Percentiles rank a stretch among this genome's conserved stretches.
Evolutionary conservation across 2,797 vertebrate genomes (phyloP).

Genomic region (Leontopithecus rosalia): DNA sequence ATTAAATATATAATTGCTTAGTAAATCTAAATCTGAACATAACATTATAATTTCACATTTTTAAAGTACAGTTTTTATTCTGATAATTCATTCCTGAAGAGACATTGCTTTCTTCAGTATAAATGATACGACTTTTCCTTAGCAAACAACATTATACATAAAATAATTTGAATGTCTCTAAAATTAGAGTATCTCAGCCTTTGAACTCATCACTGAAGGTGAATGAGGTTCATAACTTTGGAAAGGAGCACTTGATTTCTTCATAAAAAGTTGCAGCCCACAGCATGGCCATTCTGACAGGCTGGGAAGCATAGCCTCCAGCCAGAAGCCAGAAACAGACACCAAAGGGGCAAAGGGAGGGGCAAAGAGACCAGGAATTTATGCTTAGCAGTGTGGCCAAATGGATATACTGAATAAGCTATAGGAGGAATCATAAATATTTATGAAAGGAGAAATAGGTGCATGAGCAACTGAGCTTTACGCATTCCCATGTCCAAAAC

Average conservation of each 20-base stretch:
- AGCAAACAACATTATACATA: background rate
- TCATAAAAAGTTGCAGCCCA: background rate
- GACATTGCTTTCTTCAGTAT: background rate
- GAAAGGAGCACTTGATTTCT: background rate
- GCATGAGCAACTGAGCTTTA: background rate
- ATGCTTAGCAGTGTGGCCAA: background rate
- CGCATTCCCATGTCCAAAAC: background rate
- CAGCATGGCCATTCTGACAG: background rate
- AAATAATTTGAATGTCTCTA: background rate
- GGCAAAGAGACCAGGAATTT: background rate
- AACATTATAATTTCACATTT: constrained; percentile 14
- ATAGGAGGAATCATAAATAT: background rate
- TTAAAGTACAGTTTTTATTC: background rate
- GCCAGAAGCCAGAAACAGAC: background rate
- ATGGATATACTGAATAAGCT: background rate
- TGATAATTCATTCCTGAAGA: background rate
- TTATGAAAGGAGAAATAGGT: background rate
- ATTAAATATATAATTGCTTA: background rate
- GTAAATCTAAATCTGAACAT: constrained; percentile 34
- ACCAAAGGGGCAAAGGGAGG: background rate
- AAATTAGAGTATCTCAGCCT: background rate
- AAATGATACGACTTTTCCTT: constrained; percentile 3
- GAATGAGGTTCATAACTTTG: background rate
- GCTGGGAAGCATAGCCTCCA: background rate
- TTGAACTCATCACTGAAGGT: background rate